phyloP scores from a whole-genome alignment of 1,140 invertebrate species.

The Druon quercuslanigerum region DNA sequence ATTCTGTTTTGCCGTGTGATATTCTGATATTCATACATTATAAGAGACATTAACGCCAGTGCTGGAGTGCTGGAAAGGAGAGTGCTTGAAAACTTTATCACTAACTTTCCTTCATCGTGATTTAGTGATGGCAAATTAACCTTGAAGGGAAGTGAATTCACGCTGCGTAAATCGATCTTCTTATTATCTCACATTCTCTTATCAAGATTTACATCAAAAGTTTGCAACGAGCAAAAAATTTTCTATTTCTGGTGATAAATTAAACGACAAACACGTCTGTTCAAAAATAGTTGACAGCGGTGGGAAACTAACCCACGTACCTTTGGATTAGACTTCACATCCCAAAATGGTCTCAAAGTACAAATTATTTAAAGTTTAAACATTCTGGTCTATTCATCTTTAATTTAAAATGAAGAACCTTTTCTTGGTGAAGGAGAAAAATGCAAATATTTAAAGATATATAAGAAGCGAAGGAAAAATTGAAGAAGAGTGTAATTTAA shows the following conservation, averaged over 20 bases:
- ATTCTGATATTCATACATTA: background rate
- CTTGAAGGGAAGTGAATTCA: slow-evolving; percentile 51
- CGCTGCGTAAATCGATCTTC: background rate
- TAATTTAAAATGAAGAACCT: no score
- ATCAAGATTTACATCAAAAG: background rate
- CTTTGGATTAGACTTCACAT: no score
- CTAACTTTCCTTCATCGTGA: slow-evolving; percentile 39
- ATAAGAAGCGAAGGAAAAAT: no score
- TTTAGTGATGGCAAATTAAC: slow-evolving; percentile 55
- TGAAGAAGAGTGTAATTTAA: no score
- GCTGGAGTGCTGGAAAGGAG: slow-evolving; percentile 48
- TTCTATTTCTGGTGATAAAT: background rate
- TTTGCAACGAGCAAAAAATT: background rate
- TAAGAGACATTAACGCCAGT: slow-evolving; percentile 51
- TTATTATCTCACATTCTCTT: background rate
- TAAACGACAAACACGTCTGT: background rate
- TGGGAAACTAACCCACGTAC: no score
- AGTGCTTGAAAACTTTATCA: slow-evolving; percentile 48
- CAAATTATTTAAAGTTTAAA: no score
- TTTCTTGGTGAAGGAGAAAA: no score
- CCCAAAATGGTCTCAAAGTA: no score
- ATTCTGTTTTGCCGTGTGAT: slow-evolving; percentile 4
- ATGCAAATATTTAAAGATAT: no score
- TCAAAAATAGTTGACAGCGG: no score
- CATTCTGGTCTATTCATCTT: no score